Conservation (phyloP, 1,140 invertebrate species). For the Globodera rostochiensis region DNA sequence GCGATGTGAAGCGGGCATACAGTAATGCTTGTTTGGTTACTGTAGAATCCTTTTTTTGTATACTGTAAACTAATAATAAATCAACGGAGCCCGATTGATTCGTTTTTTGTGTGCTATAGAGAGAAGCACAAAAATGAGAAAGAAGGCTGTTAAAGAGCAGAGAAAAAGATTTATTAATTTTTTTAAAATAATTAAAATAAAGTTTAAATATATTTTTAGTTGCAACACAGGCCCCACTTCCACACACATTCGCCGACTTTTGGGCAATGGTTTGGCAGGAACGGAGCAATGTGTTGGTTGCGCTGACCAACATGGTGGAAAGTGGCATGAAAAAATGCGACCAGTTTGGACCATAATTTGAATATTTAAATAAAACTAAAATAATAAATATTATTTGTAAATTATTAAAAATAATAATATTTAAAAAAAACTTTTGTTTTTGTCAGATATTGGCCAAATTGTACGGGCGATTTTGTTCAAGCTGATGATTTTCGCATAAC, state of each 20-base stretch:
- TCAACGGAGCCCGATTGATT: too few relatives aligned
- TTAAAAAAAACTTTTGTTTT: too few relatives aligned
- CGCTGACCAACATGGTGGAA: slow-evolving; percentile 84
- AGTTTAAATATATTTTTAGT: slow-evolving; percentile 25
- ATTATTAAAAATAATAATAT: too few relatives aligned
- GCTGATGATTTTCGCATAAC: slow-evolving; percentile 46
- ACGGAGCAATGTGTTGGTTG: slow-evolving; percentile 79
- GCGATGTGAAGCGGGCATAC: slow-evolving; percentile 32
- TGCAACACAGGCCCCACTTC: slow-evolving; percentile 85
- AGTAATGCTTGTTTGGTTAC: neutral
- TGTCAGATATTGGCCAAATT: slow-evolving; percentile 35
- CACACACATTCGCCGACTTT: slow-evolving; percentile 84
- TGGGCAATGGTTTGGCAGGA: slow-evolving; percentile 89
- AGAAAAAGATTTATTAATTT: too few relatives aligned
- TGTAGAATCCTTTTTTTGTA: too few relatives aligned
- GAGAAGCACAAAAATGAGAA: too few relatives aligned
- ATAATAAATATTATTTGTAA: too few relatives aligned
- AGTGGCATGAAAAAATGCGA: slow-evolving; percentile 68
- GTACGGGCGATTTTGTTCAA: slow-evolving; percentile 1
- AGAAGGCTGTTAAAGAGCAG: too few relatives aligned
- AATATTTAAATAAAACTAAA: too few relatives aligned
- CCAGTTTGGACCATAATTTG: neutral
- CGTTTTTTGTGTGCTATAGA: too few relatives aligned
- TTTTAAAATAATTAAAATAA: too few relatives aligned
- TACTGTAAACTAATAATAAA: too few relatives aligned